Percentiles rank a stretch among this genome's conserved stretches.
Evolutionary conservation across 2,113 vertebrate species (phyloP).

Genomic region (Poecilia latipinna): DNA sequence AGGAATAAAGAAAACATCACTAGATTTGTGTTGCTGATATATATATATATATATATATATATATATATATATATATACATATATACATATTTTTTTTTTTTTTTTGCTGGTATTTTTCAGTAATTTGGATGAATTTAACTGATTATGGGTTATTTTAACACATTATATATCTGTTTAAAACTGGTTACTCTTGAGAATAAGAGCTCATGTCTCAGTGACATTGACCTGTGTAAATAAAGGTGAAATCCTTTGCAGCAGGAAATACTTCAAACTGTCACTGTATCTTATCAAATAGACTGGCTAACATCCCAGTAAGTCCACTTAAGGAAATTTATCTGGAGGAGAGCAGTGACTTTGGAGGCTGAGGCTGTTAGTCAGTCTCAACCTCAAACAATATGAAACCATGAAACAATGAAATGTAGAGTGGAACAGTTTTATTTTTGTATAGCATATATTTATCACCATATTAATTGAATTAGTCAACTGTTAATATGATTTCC

Average conservation of each 20-base stretch:
- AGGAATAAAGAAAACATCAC: too few species aligned
- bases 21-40: too few species aligned
- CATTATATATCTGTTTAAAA: not conserved
- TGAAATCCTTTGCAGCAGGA: not conserved
- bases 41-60: too few species aligned
- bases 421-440: not conserved
- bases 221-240: not conserved
- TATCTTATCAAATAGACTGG: not conserved
- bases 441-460: not conserved
- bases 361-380: not conserved
- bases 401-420: not conserved
- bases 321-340: not conserved
- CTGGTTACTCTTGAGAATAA: not conserved
- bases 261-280: not conserved
- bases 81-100: too few species aligned
- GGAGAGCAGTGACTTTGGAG: not conserved
- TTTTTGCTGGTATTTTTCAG: not conserved
- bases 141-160: not conserved
- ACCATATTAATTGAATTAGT: not conserved
- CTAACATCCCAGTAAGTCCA: not conserved
- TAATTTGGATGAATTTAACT: not conserved
- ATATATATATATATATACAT: too few species aligned
- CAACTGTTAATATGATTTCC: not conserved
- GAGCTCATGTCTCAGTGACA: not conserved
- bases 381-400: not conserved